Evolutionary conservation across 1,140 invertebrate species (phyloP), one percentile per base, ranked within the genome.

Genomic region (Saccostrea glomerata): DNA sequence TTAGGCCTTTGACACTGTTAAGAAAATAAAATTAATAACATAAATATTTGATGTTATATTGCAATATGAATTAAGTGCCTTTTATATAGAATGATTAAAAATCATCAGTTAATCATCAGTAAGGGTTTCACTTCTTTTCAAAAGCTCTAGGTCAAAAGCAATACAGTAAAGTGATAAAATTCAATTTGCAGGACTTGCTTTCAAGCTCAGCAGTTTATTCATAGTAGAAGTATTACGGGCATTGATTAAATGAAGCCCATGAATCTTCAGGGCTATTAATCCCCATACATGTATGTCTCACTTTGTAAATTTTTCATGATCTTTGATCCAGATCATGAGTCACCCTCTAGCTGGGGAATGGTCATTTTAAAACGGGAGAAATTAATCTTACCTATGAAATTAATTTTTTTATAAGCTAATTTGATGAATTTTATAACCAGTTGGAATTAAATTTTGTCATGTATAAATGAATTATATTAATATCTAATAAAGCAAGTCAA

Each of bases 131-230:
- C 25, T 73, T 5, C 23, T 15, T 15, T 23, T 36, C 70, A 77
- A 11, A 77, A 77, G n/a, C n/a, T n/a, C n/a, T n/a, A n/a, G 25
- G 70, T 77, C 70, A 77, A 77, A 77, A 30, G 70, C 70, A 77
- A 77, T 63, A 20, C 58, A 20, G 17, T 63, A 63, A 63, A 63
- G 58, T 17, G 58, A 63, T 77, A 66, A 23, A 66, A 77, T 77
- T 77, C 70, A 77, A 77, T 77, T 77, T 77, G 23, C 23, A 77
- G 70, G 25, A 30, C 15, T 77, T 2, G 25, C 70, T 77, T 77
- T 77, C 70, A 77, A 77, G 70, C 70, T 77, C 70, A 77, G 70
- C 70, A 77, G 70, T 77, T 77, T 25, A 77, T 77, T 30, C 70
- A 77, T 17, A 15, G 25, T 77, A 30, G 70, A 36, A 30, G 23